Evolutionary conservation across 2,113 vertebrate genomes (phyloP).

Genomic region (Pluvianellus socialis): DNA sequence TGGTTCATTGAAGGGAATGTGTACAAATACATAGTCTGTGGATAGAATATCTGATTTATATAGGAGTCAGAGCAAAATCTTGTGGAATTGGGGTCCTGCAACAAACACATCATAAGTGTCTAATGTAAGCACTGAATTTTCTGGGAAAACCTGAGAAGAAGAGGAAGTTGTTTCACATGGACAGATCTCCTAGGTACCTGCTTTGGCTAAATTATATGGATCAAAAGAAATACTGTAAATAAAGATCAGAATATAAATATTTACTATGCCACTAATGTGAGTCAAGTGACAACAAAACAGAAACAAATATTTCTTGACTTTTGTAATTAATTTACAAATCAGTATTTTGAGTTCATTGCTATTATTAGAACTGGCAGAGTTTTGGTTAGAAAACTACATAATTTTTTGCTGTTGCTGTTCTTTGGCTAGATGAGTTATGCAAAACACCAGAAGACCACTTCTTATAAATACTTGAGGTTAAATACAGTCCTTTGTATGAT

Average conservation of each 20-base stretch:
- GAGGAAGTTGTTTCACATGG: rapidly evolving
- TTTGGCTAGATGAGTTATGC: not conserved
- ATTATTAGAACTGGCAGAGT: not conserved
- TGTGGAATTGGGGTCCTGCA: not conserved
- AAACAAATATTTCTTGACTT: not conserved
- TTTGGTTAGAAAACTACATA: not conserved
- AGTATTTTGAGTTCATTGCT: not conserved
- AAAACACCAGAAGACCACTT: not conserved
- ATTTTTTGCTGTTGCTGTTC: not conserved
- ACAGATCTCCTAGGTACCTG: not conserved
- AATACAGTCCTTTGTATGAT: not conserved
- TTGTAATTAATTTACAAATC: not conserved
- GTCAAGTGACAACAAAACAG: not conserved
- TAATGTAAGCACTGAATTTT: not conserved
- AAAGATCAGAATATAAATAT: not conserved
- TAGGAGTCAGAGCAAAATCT: not conserved
- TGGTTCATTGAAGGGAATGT: not conserved
- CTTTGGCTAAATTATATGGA: not conserved
- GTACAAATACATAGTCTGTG: not conserved
- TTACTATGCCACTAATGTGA: not conserved
- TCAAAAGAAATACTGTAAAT: not conserved
- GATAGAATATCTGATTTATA: not conserved
- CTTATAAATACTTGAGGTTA: not conserved
- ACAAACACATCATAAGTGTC: not conserved
- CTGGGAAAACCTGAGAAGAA: not conserved